These are phyloP conservation scores for Elgaria multicarinata DNA, from an alignment of 2,113 vertebrate genomes.

Conservation along the genomic window DNA sequence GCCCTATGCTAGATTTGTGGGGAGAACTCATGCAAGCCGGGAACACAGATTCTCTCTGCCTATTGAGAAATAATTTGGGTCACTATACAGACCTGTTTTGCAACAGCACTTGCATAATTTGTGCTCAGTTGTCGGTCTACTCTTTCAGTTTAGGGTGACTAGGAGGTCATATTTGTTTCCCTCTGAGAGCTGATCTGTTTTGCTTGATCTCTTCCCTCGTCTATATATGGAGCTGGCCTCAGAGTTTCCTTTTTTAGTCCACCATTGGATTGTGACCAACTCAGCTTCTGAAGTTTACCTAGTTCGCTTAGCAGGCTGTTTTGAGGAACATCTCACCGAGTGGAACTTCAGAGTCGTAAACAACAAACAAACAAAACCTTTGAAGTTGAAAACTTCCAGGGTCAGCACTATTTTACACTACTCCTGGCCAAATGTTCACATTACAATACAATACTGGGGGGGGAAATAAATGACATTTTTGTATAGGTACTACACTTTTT, in stretches of 20 bases:
- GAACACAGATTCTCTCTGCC: not conserved
- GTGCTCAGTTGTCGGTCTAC: constrained; percentile 39
- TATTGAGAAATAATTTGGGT: constrained; percentile 44
- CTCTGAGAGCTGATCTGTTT: constrained; percentile 47
- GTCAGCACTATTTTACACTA: not conserved
- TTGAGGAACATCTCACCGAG: constrained; percentile 46
- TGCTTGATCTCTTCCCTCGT: constrained; percentile 39
- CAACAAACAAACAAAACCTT: constrained; percentile 24
- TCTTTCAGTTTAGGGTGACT: constrained; percentile 41
- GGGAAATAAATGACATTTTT: constrained; percentile 28
- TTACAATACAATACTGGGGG: constrained; percentile 28
- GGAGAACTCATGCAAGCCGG: constrained; percentile 52
- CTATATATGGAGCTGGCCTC: constrained; percentile 44
- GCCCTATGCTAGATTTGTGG: constrained; percentile 49
- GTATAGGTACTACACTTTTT: constrained; percentile 40
- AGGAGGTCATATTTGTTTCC: constrained; percentile 56
- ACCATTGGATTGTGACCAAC: constrained; percentile 52
- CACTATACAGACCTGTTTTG: not conserved
- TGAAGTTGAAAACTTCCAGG: constrained; percentile 14
- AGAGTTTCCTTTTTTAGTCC: constrained; percentile 51
- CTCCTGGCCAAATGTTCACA: constrained; percentile 36
- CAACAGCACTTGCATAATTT: constrained; percentile 30
- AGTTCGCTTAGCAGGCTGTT: constrained; percentile 45
- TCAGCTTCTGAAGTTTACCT: constrained; percentile 47
- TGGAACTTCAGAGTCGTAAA: constrained; percentile 39